A percentile compares a stretch with the other conserved stretches of the same genome.
These are phyloP conservation scores for Allygus modestus DNA, from an alignment of 2,888 invertebrate genomes.

Conservation along the genomic window DNA sequence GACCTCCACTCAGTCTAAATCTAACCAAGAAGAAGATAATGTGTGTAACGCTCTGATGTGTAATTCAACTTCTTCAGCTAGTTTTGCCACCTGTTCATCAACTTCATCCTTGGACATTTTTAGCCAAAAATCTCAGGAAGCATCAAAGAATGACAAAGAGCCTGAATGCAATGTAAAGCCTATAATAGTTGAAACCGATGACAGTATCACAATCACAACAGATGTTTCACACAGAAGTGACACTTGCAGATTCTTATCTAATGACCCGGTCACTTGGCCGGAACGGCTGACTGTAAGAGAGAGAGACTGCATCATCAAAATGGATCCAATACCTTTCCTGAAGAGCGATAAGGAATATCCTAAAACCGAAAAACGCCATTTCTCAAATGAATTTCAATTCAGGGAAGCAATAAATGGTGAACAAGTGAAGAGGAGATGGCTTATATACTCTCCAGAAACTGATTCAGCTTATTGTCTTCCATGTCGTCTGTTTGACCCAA, in stretches of 20 bases:
- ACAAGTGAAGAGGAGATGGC: slow-evolving; percentile 27
- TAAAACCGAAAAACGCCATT: no score
- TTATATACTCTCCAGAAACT: slow-evolving; percentile 11
- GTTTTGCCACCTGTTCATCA: slow-evolving; percentile 15
- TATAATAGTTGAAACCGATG: not conserved
- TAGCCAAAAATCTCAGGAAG: slow-evolving; percentile 19
- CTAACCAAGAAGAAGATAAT: not conserved
- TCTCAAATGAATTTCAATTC: no score
- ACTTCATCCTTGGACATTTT: not conserved
- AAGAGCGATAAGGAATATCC: no score
- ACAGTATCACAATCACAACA: not conserved
- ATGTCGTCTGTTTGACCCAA: slow-evolving; percentile 32
- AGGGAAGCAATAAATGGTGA: not conserved
- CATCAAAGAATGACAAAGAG: not conserved
- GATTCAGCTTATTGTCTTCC: slow-evolving; percentile 33
- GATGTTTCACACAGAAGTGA: slow-evolving; percentile 4
- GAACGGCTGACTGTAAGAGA: slow-evolving; percentile 11
- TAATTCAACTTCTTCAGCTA: slow-evolving; percentile 10
- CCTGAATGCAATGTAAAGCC: not conserved
- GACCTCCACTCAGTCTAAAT: slow-evolving; percentile 2
- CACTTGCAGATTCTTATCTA: not conserved
- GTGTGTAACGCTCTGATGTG: not conserved
- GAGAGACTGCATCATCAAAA: slow-evolving; percentile 22
- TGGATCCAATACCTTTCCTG: slow-evolving; percentile 23
- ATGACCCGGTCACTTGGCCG: slow-evolving; percentile 17